phyloP scores from a whole-genome alignment of 2,113 vertebrate species.

The Ammodytes marinus region DNA sequence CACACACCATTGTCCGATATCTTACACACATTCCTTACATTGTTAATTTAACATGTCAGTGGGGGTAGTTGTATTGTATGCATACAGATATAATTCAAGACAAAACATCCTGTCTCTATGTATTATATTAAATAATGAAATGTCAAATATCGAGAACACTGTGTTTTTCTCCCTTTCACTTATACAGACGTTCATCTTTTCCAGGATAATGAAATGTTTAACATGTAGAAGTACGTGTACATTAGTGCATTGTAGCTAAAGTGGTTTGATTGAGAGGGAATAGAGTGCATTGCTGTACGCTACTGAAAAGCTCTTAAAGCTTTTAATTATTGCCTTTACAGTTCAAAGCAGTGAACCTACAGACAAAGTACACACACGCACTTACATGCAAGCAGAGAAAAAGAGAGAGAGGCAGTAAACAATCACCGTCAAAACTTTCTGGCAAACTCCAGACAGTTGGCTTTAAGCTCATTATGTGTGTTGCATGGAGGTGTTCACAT shows the following conservation, averaged over 20 bases:
- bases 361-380: slow-evolving; percentile 7
- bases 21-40: slow-evolving; percentile 31
- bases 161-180: neutral
- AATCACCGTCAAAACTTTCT: slow-evolving; percentile 33
- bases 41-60: slow-evolving; percentile 10
- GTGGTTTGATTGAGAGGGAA: slow-evolving; percentile 3
- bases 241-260: slow-evolving; percentile 6
- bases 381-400: neutral
- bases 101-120: neutral
- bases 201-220: neutral
- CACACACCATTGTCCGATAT: slow-evolving; percentile 46
- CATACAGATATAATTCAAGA: neutral
- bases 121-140: neutral
- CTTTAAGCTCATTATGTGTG: slow-evolving; percentile 58
- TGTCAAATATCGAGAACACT: neutral
- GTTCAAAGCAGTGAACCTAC: slow-evolving; percentile 12
- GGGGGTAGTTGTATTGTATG: slow-evolving; percentile 4
- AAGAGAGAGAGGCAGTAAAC: neutral
- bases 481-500: slow-evolving; percentile 67
- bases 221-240: neutral
- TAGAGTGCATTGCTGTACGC: neutral
- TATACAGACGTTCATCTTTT: neutral
- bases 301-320: slow-evolving; percentile 38
- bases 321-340: slow-evolving; percentile 39
- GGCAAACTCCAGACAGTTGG: slow-evolving; percentile 37